phyloP scores from a whole-genome alignment of 2,888 invertebrate species.

The Scelioninae gen. 2 region DNA sequence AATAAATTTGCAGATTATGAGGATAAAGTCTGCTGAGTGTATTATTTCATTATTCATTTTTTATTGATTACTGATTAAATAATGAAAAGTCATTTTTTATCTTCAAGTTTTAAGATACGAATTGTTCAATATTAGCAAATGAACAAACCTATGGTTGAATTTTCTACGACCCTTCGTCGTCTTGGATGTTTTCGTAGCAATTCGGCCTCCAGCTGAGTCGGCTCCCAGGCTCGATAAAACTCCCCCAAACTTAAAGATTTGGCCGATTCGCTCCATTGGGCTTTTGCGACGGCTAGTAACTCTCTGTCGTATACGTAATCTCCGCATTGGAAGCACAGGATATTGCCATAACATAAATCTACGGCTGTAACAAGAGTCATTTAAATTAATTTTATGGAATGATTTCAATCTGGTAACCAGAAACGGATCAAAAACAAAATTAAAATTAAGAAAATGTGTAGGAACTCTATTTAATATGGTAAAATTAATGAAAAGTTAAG shows the following conservation, averaged over 20 bases:
- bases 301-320: constrained; percentile 95
- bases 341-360: constrained; percentile 91
- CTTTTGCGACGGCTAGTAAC: constrained; percentile 72
- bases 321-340: constrained; percentile 92
- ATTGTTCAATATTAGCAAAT: not conserved
- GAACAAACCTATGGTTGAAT: constrained; percentile 85
- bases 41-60: too few species aligned
- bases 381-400: too few species aligned
- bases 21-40: too few species aligned
- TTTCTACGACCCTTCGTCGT: constrained; percentile 86
- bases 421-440: not conserved
- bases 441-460: too few species aligned
- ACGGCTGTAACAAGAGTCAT: constrained; percentile 78
- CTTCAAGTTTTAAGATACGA: too few species aligned
- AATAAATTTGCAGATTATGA: too few species aligned
- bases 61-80: too few species aligned
- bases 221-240: constrained; percentile 82
- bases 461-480: too few species aligned
- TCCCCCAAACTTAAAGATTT: constrained; percentile 73
- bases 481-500: too few species aligned
- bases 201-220: constrained; percentile 85
- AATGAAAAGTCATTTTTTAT: too few species aligned
- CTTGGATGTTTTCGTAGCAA: constrained; percentile 86
- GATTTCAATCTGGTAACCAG: too few species aligned
- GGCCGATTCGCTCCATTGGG: constrained; percentile 74